Base-by-base conservation (phyloP, 2,113 vertebrate genomes). In the Vombatus ursinus region DNA sequence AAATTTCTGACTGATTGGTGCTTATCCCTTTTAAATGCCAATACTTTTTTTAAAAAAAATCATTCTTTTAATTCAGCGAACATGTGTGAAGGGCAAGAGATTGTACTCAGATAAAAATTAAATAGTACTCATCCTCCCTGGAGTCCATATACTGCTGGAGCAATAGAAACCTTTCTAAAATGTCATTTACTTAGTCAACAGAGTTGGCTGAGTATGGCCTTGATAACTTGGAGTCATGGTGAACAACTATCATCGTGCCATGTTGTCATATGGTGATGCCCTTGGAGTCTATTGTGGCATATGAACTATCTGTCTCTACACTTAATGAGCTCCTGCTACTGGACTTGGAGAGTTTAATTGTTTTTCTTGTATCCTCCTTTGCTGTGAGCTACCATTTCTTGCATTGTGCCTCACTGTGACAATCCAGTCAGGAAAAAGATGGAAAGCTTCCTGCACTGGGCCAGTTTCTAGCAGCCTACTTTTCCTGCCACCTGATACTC, bases 1-100 rank as follows among this genome's bases (percentile, higher is more conserved):
- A 50, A n/a, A 92, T 95, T 91, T 77, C 50, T 77, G 61, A 50
- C 68, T 57, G 96, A 94, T 68, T 10, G 14, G 77, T 97, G 50
- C 25, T 57, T 89, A 54, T 49, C 16, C 44, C 52, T 94, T 26
- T 31, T 44, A 90, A n/a, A 48, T 49, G 50, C 23, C 44, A 37
- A 77, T n/a, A 77, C n/a, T 22, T 31, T 54, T 54, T 77, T 61
- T 68, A n/a, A 14, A n/a, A n/a, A 52, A 52, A 54, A 26, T 54
- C 53, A 54, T 54, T 57, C 26, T 28, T 57, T 57, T 57, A 77
- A 77, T 77, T 77, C 14, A 77, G n/a, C 3, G 6, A 77, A 77
- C 37, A n/a, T 68, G 19, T 77, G 16, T n/a, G 37, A n/a, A 77
- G 61, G 19, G 14, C 12, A n/a, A 77, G 61, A 77, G 37, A 19